Base-by-base conservation (phyloP, 2,113 vertebrate species). In the Cyrtonyx montezumae region DNA sequence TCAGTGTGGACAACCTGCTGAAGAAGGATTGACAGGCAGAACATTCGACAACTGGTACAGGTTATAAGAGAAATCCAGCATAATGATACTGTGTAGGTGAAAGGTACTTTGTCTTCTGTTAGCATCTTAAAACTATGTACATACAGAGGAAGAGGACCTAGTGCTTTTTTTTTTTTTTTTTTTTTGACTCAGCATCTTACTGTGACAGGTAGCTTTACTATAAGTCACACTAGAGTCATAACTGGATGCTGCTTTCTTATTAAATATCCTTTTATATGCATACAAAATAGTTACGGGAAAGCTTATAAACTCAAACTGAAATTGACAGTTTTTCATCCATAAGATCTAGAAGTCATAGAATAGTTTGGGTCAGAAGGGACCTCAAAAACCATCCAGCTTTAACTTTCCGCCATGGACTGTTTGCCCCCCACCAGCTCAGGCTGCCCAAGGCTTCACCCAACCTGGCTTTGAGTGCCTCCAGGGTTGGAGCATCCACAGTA, bases 1-100 rank as follows among this genome's bases (percentile, higher is more conserved):
- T 84, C 88, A 84, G 32, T 34, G 28, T 67, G 87, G 92, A 82
- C 84, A 91, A 55, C 67, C 7, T 89, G 79, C 68, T 55, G 59
- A 79, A 67, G 70, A 87, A 79, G 67, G 70, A 76, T 22, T 53
- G 92, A 85, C 36, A 79, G 49, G 23, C 37, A 84, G 43, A 10
- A 91, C 48, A 10, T 85, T 79, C 66, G 67, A 63, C 32, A 49
- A n/a, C 34, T 67, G 26, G 26, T 68, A 40, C 18, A 73, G 40
- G 21, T 78, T 84, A 66, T 73, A 32, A 84, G 30, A 75, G 46
- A 77, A 93, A 82, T 75, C 56, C 58, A 84, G 48, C 36, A 82
- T 58, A 96, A 91, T 79, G 61, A 40, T 37, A 51, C 42, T 36
- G 16, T 34, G 26, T 28, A 49, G 62, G 11, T 84, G 21, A 87